Conservation (phyloP, 2,888 invertebrate genomes). For the Eupithecia dodoneata region DNA sequence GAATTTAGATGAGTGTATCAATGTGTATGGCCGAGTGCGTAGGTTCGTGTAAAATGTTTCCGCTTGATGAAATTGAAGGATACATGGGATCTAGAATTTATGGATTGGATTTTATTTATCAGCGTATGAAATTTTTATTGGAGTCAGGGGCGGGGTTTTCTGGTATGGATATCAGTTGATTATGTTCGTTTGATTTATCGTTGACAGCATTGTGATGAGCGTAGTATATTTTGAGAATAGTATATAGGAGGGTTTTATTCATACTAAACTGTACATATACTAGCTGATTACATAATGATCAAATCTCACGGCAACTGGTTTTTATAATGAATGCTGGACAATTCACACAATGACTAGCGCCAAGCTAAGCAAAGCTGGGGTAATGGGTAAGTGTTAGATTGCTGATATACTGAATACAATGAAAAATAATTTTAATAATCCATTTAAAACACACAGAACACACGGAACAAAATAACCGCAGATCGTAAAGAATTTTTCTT, state of each 20-base stretch:
- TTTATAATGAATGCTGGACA: not conserved
- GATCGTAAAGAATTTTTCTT: too few species aligned
- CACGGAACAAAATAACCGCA: too few species aligned
- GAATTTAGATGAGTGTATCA: conserved; percentile 78
- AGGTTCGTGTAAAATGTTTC: conserved; percentile 55
- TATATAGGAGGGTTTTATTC: not conserved
- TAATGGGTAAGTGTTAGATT: too few species aligned
- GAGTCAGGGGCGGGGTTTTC: conserved; percentile 14
- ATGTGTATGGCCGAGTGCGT: conserved; percentile 62
- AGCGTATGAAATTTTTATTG: conserved; percentile 28
- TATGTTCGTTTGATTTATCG: conserved; percentile 14
- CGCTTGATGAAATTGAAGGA: conserved; percentile 59
- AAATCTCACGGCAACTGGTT: not conserved
- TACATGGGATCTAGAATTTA: conserved; percentile 42
- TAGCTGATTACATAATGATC: not conserved
- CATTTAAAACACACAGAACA: too few species aligned
- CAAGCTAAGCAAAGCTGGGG: too few species aligned
- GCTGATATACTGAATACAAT: too few species aligned
- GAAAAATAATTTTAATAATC: too few species aligned
- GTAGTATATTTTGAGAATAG: not conserved
- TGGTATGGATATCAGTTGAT: conserved; percentile 14
- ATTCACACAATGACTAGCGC: too few species aligned
- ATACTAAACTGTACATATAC: not conserved
- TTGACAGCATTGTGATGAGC: not conserved
- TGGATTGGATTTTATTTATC: conserved; percentile 40